Base-by-base conservation (phyloP, 2,113 vertebrate species). In the Archocentrus centrarchus region DNA sequence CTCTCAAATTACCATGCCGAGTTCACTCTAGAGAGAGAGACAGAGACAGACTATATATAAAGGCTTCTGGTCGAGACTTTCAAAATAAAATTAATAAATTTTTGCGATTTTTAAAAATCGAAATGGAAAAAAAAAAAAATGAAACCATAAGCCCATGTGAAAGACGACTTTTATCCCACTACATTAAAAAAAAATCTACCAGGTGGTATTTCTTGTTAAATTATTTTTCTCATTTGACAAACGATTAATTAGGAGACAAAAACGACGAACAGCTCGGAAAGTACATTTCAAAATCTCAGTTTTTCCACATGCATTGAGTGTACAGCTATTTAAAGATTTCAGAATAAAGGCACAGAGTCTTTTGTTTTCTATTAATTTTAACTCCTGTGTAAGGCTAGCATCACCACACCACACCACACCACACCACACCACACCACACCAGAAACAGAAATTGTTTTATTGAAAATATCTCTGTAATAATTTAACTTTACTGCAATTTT, bases 1-100 rank as follows among this genome's bases (percentile, higher is more conserved):
- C 83, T 55, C 87, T 91, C 86, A 80, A 77, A 87, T 86, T 63
- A 85, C 90, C 77, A 59, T 70, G 79, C 44, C 70, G 80, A 64
- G 68, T 84, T 87, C 55, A 64, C 50, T 18, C 63, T 2, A 30
- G 14, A 39, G 59, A 57, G 62, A 35, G 55, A 20, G 3, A n/a
- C 5, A 17, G 27, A 35, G 3, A 14, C 20, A 1, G 41, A 24
- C 22, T 47, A 68, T 27, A 68, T 47, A 47, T 68, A 47, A 68
- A 68, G 47, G 3, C 64, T 68, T 82, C 81, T 11, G 66, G n/a
- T 59, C 1, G 3, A 77, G 15, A 47, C 30, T 85, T 92, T 83
- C 83, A 90, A 80, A 87, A 41, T 84, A 90, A 81, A 11, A 77
- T 13, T 20, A 53, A 44, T 47, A 13, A 11, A 15, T 47, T 47